Evolutionary conservation across 2,113 vertebrate genomes (phyloP), one percentile per base, ranked within the genome.

Genomic region (Baryphthengus martii): DNA sequence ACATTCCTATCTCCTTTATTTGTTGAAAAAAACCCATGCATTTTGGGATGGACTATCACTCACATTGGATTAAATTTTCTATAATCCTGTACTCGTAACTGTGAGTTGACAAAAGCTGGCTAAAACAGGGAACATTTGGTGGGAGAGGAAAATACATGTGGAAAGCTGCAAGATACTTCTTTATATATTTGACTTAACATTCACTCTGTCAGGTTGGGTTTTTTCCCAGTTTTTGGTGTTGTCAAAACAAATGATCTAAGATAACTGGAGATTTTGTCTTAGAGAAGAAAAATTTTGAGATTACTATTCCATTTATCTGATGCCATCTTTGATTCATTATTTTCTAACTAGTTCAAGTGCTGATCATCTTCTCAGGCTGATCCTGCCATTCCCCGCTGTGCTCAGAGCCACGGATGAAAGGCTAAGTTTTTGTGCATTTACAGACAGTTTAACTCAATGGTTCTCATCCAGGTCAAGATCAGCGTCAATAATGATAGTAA

Each of bases 161-260:
- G 24, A 25, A 86, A 86, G 29, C 7, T 86, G 33, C 19, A 74
- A 84, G 3, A 10, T 37, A 55, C 3, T 47, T 73, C 11, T 92
- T 85, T 68, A 86, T 78, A 90, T 78, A 92, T 68, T 84, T 90
- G 37, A 10, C 11, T 86, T 80, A 70, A 28, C 9, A 9, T 66
- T 71, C 21, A 67, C 8, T 81, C 59, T 31, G 5, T 67, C 23
- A 3, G 15, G 56, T 94, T 67, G 66, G 5, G n/a, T n/a, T 70
- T 84, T 92, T 95, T 88, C 40, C 37, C 25, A 77, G 11, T 55
- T 86, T 88, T 87, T 59, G 39, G 9, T 37, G 31, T 44, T 81
- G 42, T 55, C 25, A 55, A 50, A 87, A 66, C 8, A 83, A 82
- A 66, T 39, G 0, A 53, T 83, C 31, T 85, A 35, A 88, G 16